phyloP scores from a whole-genome alignment of 1,140 invertebrate genomes.

The Oedothorax gibbosus region DNA sequence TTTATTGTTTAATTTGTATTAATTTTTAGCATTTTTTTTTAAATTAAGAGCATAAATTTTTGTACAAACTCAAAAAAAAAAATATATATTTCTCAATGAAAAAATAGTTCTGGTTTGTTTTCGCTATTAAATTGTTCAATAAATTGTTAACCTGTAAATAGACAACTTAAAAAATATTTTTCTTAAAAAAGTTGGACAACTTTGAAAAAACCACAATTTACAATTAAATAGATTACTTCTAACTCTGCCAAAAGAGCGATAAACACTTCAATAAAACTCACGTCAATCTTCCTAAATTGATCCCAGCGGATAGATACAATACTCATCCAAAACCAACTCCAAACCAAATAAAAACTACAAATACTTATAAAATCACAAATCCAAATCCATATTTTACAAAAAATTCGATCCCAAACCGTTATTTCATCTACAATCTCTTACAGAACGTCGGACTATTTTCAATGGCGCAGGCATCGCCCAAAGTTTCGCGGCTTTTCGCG shows the following conservation, averaged over 20 bases:
- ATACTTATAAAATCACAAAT: background rate
- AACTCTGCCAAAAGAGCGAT: slow-evolving; percentile 26
- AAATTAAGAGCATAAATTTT: no score
- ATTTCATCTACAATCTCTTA: no score
- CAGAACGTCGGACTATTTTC: slow-evolving; percentile 5
- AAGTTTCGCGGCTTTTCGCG: slow-evolving; percentile 42
- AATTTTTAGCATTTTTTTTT: no score
- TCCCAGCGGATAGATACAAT: slow-evolving; percentile 15
- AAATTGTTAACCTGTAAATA: no score
- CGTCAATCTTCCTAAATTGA: slow-evolving; percentile 7
- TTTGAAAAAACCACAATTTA: no score
- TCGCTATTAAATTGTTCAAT: no score
- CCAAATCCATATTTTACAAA: background rate
- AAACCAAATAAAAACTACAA: background rate
- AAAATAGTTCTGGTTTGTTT: no score
- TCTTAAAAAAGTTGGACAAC: no score
- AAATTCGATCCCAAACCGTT: background rate
- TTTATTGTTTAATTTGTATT: no score
- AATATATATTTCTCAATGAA: no score
- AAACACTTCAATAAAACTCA: slow-evolving; percentile 8
- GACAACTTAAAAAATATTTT: no score
- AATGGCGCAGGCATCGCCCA: background rate
- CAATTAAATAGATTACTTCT: background rate
- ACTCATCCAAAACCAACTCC: background rate
- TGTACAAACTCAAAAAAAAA: no score